These are phyloP conservation scores for Plecturocebus donacophilus DNA, from an alignment of 2,113 vertebrate genomes.

Conservation along the genomic window DNA sequence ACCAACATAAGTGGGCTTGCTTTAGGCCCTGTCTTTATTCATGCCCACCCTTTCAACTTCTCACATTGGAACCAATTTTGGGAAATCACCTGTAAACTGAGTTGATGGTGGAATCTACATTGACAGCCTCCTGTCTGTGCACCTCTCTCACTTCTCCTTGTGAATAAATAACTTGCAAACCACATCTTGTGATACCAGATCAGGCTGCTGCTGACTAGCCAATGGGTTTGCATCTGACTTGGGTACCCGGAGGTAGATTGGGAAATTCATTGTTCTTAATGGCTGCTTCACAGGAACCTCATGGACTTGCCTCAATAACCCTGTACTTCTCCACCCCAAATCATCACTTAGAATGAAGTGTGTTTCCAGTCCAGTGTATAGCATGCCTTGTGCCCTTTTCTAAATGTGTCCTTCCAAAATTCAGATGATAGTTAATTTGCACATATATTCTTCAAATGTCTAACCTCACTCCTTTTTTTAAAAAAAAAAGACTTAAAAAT, in stretches of 20 bases:
- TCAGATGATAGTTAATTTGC: neutral
- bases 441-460: neutral
- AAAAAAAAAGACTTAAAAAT: too few species aligned
- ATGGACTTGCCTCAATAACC: neutral
- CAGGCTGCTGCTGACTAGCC: neutral
- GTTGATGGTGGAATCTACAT: neutral
- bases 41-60: neutral
- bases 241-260: neutral
- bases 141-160: neutral
- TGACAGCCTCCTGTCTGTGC: neutral
- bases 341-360: neutral
- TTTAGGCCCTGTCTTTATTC: neutral
- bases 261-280: neutral
- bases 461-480: neutral
- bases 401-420: slow-evolving; percentile 30
- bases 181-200: neutral
- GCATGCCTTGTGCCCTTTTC: neutral
- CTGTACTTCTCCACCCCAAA: neutral
- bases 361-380: neutral
- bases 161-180: neutral
- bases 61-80: neutral
- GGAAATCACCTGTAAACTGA: neutral
- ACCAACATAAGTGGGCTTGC: neutral
- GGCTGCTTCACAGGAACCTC: neutral
- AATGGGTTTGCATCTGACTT: neutral